Evolutionary conservation across 2,888 invertebrate genomes (phyloP), one percentile per base, ranked within the genome.

Genomic region (Epinotia bilunana): DNA sequence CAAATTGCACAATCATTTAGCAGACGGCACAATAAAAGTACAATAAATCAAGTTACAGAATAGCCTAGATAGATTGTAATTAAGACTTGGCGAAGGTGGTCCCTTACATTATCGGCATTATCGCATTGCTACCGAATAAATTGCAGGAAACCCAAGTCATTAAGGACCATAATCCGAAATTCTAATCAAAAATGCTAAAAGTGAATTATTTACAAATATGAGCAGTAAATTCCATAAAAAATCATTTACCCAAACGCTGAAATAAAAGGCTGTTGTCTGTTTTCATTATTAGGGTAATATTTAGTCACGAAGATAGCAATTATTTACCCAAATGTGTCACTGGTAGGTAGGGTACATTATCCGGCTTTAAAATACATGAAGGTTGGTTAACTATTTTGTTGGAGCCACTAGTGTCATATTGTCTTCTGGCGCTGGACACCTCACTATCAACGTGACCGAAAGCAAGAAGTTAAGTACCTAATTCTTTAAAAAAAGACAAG

Each of bases 231-330:
- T 5, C 65, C 53, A 65, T 65, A 53, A 65, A 65, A 53, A 28
- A 65, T 3, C 1, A 65, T 53, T 65, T 65, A 65, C 65, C n/a
- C 28, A 16, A 53, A 20, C 23, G 64, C 64, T 7, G 46, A 64
- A 64, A 64, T 64, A 64, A 64, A 64, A 28, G 64, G 53, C n/a
- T 65, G 28, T 18, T 65, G n/a, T n/a, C n/a, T n/a, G n/a, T 65
- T 28, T 65, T 65, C 65, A 65, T 65, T 28, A 53, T 20, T 28
- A 28, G 23, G 28, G 53, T 53, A 53, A 49, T 12, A 65, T n/a
- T 49, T 6, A n/a, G n/a, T n/a, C n/a, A 16, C 46, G 23, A 64
- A 49, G 23, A 46, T 13, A 64, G 12, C 23, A 64, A 64, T 6
- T 64, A 64, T 23, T 7, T 49, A 64, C 49, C 64, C 20, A 49